These are phyloP conservation scores for Corythornis vintsioides DNA, from an alignment of 2,113 vertebrate species.

Conservation along the genomic window DNA sequence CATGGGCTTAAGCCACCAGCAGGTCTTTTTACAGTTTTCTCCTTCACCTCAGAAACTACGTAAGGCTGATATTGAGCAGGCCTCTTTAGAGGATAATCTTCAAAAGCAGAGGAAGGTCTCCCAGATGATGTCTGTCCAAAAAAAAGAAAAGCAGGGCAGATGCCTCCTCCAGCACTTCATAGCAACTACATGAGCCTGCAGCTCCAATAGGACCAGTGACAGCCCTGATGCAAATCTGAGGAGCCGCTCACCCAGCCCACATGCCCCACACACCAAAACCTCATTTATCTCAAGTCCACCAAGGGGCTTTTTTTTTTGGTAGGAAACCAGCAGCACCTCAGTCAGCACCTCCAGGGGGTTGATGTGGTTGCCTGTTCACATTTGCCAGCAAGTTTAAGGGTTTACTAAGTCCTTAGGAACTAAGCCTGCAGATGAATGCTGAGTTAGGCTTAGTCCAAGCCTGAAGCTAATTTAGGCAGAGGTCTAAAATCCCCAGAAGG, in stretches of 20 bases:
- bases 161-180: neutral
- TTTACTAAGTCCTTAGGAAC: neutral
- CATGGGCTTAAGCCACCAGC: neutral
- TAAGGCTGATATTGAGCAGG: slow-evolving; percentile 4
- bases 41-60: slow-evolving; percentile 9
- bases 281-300: neutral
- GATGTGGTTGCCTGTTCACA: accelerated
- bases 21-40: neutral
- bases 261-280: neutral
- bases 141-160: neutral
- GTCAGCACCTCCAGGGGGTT: neutral
- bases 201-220: neutral
- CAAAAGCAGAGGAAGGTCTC: neutral
- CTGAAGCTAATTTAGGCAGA: neutral
- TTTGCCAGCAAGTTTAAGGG: neutral
- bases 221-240: neutral
- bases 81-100: neutral
- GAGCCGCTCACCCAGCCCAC: neutral
- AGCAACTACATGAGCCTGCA: neutral
- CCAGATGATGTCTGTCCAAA: neutral
- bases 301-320: neutral
- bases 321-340: neutral
- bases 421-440: neutral
- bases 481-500: neutral
- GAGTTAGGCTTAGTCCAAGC: neutral